Conservation (phyloP, 2,113 vertebrate genomes). For the Gambusia affinis region DNA sequence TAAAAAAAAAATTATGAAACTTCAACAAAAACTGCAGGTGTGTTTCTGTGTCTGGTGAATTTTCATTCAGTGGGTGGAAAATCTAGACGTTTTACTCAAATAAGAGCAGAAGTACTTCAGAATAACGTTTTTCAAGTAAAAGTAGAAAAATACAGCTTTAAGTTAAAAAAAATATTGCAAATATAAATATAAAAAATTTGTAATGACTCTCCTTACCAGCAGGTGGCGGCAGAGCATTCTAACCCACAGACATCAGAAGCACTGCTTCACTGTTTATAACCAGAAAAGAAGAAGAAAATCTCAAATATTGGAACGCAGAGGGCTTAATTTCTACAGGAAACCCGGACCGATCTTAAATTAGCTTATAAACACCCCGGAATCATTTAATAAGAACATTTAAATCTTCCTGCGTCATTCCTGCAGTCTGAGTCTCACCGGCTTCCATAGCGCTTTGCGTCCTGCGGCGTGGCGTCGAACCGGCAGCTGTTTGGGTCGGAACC, state of each 20-base stretch:
- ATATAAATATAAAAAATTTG: too few species aligned
- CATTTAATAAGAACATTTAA: neutral
- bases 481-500: neutral
- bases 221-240: neutral
- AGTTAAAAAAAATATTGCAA: too few species aligned
- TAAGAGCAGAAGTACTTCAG: too few species aligned
- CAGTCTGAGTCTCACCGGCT: neutral
- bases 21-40: too few species aligned
- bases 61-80: too few species aligned
- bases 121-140: too few species aligned
- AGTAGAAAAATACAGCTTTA: too few species aligned
- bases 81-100: too few species aligned
- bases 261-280: neutral
- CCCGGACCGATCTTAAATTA: neutral
- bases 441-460: conserved; percentile 20
- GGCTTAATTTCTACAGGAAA: neutral
- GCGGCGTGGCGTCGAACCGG: neutral
- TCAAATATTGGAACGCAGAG: neutral
- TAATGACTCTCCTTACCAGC: neutral
- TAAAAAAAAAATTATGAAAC: too few species aligned
- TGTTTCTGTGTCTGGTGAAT: too few species aligned
- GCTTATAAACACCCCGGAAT: neutral
- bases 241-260: neutral
- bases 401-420: neutral
- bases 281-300: neutral